phyloP scores from a whole-genome alignment of 1,140 invertebrate genomes.

The Nebria ingens region DNA sequence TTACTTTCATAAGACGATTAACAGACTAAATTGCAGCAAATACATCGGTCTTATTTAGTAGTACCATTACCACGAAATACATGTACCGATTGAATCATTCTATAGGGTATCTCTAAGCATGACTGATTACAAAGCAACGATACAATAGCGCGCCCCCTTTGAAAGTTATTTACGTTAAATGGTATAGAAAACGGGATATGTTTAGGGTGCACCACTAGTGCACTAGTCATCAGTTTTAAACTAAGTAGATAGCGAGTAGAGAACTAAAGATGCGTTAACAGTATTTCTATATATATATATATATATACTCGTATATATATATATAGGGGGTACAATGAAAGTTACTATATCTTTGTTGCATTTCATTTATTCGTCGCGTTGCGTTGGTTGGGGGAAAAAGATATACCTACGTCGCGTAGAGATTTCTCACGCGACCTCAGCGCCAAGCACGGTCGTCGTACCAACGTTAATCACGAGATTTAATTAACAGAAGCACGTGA shows the following conservation, averaged over 20 bases:
- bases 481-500: background rate
- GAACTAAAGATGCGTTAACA: too few species aligned
- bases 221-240: background rate
- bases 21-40: background rate
- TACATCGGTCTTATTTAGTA: background rate
- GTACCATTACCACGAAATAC: background rate
- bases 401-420: too few species aligned
- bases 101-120: background rate
- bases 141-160: background rate
- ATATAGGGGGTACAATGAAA: too few species aligned
- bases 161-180: too few species aligned
- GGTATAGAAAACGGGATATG: too few species aligned
- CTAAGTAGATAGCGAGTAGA: background rate
- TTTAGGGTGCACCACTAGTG: too few species aligned
- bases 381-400: too few species aligned
- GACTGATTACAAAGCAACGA: background rate
- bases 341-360: too few species aligned
- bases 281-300: too few species aligned
- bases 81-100: background rate
- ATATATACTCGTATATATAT: too few species aligned
- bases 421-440: background rate
- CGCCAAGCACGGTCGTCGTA: too few species aligned
- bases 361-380: too few species aligned
- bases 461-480: background rate
- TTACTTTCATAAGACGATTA: slow-evolving; percentile 7